Base-by-base conservation (phyloP, 2,113 vertebrate species). In the Mastomys coucha region DNA sequence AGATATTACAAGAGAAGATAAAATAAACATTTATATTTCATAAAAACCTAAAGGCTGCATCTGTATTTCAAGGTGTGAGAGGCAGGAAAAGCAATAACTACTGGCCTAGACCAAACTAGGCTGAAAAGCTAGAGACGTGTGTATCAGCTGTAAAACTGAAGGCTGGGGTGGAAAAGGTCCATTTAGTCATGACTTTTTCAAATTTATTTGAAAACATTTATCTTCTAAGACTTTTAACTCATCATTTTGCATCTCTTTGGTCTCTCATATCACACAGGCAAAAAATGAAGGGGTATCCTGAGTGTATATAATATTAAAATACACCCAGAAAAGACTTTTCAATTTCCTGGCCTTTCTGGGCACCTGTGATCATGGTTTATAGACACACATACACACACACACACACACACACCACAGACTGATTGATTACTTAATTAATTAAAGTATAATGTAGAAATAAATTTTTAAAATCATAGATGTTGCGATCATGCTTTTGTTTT, bases 301-400 rank as follows among this genome's bases (percentile, higher is more conserved):
- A 72, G 49, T 58, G 65, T 82, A 87, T 51, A 3, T 88, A 53
- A 72, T 53, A 78, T 90, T 84, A 70, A 84, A 77, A 91, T 82
- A 60, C 7, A 60, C 20, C 14, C 11, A 77, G 36, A 33, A 28
- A 17, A 39, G 24, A 33, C 8, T 24, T 16, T 28, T 36, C 60
- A 53, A 73, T 86, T 45, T 67, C 42, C 8, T 31, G 14, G 7
- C 26, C 7, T 31, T 65, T 85, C 26, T 86, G 16, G 17, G 17
- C 7, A 65, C 16, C 13, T 60, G 1, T 39, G 39, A 22, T 39
- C 24, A 82, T 81, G 39, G 16, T 39, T 19, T 26, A 65, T 4
- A 26, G n/a, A 56, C 11, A 39, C 56, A 82, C 36, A 39, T 17
- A 82, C 20, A 39, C 53, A 82, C 3, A 31, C 24, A 42, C 39